Evolutionary conservation across 1,140 invertebrate genomes (phyloP).

Genomic region (Halesus radiatus): DNA sequence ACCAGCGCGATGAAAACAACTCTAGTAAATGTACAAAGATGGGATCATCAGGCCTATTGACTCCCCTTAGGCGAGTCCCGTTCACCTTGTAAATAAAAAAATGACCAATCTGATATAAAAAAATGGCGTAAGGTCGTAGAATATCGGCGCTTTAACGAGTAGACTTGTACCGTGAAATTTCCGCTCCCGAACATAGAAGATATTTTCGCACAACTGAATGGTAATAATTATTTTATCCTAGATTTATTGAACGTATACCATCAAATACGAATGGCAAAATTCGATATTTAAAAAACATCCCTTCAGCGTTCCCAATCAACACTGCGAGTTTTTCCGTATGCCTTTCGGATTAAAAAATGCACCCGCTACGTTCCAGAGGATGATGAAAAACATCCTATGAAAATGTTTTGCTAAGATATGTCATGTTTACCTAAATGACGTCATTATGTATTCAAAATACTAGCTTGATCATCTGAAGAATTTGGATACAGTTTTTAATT

Average conservation of each 20-base stretch:
- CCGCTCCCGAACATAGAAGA: conserved; percentile 1
- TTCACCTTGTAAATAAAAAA: conserved; percentile 9
- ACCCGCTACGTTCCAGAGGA: background rate
- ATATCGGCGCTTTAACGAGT: conserved; percentile 14
- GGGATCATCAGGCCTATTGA: background rate
- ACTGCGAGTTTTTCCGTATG: background rate
- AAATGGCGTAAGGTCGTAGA: conserved; percentile 27
- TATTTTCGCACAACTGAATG: conserved; percentile 22
- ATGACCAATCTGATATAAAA: background rate
- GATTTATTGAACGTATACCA: conserved; percentile 17
- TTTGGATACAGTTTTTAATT: background rate
- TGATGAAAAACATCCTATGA: conserved; percentile 3
- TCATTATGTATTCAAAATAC: background rate
- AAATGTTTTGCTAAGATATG: background rate
- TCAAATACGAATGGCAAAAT: conserved; percentile 22
- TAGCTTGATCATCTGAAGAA: background rate
- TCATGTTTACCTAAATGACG: conserved; percentile 27
- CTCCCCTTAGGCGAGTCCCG: background rate
- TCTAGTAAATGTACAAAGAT: background rate
- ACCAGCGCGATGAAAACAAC: background rate
- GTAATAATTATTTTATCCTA: conserved; percentile 8
- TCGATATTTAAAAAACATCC: conserved; percentile 10
- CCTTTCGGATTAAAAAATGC: conserved; percentile 2
- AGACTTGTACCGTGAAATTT: background rate
- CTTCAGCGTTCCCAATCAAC: background rate